Evolutionary conservation across 2,888 invertebrate genomes (phyloP).

Genomic region (Eupithecia vulgata): DNA sequence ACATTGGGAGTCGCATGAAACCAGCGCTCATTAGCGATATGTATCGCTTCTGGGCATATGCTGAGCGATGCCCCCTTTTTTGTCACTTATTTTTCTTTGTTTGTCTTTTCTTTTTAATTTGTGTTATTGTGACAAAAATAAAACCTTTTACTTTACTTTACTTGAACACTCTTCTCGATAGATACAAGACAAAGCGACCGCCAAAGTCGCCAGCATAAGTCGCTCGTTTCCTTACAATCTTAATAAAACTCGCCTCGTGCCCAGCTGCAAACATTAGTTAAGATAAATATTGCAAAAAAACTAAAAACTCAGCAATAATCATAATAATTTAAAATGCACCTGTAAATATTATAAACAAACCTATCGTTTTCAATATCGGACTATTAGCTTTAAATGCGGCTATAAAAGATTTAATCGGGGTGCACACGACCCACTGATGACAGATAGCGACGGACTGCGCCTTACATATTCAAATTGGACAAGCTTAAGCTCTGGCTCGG

Average conservation of each 20-base stretch:
- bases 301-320: conserved; percentile 28
- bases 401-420: conserved; percentile 75
- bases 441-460: conserved; percentile 77
- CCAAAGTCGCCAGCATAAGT: background rate
- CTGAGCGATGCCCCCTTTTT: no score
- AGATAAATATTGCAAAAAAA: conserved; percentile 3
- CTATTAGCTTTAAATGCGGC: conserved; percentile 77
- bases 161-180: background rate
- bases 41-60: no score
- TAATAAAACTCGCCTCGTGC: background rate
- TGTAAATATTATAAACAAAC: conserved; percentile 27
- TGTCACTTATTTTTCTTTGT: no score
- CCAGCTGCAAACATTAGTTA: conserved; percentile 7
- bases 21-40: no score
- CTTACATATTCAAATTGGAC: conserved; percentile 54
- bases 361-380: conserved; percentile 51
- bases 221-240: background rate
- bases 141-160: no score
- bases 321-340: conserved; percentile 16
- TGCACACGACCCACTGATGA: conserved; percentile 72
- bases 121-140: no score
- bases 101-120: no score
- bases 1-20: no score
- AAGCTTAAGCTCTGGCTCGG: conserved; percentile 1
- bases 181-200: background rate